Conservation (phyloP, 1,140 invertebrate genomes). For the Eciton burchellii region DNA sequence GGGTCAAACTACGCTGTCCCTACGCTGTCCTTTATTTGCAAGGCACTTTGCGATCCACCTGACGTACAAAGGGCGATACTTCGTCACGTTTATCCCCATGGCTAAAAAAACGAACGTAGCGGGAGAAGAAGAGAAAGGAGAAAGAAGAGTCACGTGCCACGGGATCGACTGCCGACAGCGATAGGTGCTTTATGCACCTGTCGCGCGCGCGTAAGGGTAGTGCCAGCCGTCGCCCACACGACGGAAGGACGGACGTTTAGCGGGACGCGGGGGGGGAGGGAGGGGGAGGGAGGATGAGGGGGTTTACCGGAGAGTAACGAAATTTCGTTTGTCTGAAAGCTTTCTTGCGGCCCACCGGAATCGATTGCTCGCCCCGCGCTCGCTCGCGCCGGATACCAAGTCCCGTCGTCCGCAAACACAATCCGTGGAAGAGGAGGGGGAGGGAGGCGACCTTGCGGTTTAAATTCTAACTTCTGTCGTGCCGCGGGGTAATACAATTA, state of each 20-base stretch:
- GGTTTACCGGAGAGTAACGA: conserved; percentile 67
- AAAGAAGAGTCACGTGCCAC: too few species aligned
- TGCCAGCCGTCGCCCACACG: too few species aligned
- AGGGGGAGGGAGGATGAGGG: neutral
- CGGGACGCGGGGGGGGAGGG: neutral
- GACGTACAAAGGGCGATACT: too few species aligned
- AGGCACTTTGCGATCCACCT: too few species aligned
- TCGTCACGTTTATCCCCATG: too few species aligned
- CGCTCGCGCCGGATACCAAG: conserved; percentile 8
- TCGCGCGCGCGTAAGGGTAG: too few species aligned
- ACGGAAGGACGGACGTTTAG: too few species aligned
- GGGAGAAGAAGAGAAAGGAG: too few species aligned
- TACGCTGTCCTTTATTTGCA: conserved; percentile 1
- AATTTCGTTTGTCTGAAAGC: conserved; percentile 65
- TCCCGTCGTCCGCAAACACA: conserved; percentile 67
- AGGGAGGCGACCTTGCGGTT: conserved; percentile 70
- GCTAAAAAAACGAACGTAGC: too few species aligned
- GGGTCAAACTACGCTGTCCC: neutral
- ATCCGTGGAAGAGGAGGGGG: too few species aligned
- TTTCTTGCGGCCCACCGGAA: conserved; percentile 56
- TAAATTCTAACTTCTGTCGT: conserved; percentile 72
- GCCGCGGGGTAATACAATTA: conserved; percentile 69
- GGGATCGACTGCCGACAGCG: too few species aligned
- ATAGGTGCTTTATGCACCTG: too few species aligned
- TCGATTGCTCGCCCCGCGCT: conserved; percentile 56